These are phyloP conservation scores for Calidris pugnax DNA, from an alignment of 2,113 vertebrate genomes.

Conservation along the genomic window DNA sequence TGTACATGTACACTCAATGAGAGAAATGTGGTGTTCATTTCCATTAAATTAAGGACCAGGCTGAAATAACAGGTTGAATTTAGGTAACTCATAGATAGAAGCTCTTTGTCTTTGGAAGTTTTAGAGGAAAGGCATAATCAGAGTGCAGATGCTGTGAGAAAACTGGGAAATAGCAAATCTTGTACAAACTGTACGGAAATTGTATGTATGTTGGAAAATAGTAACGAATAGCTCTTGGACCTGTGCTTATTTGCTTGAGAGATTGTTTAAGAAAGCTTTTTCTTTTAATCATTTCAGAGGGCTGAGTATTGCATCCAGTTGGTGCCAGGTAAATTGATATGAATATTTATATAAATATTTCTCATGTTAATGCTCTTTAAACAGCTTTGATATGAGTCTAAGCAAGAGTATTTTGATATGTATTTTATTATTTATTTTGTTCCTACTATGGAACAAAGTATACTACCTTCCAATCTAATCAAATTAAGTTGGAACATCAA, in stretches of 20 bases:
- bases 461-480: neutral
- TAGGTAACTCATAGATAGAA: rapidly evolving
- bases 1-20: neutral
- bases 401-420: neutral
- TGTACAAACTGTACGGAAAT: neutral
- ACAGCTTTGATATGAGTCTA: neutral
- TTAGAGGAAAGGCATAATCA: neutral
- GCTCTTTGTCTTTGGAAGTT: neutral
- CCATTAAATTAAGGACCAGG: neutral
- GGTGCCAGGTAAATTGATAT: neutral
- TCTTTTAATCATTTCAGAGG: neutral
- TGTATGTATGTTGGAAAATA: neutral
- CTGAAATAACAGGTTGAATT: neutral
- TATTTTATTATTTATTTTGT: neutral
- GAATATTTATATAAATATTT: neutral
- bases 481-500: neutral
- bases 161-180: neutral
- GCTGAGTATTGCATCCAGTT: neutral
- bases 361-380: neutral
- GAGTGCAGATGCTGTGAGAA: neutral
- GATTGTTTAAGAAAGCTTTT: neutral
- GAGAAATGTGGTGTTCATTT: neutral
- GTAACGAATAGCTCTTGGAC: neutral
- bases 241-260: neutral
- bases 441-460: neutral